phyloP scores from a whole-genome alignment of 2,797 vertebrate species.

The Chloroceryle amazona region DNA sequence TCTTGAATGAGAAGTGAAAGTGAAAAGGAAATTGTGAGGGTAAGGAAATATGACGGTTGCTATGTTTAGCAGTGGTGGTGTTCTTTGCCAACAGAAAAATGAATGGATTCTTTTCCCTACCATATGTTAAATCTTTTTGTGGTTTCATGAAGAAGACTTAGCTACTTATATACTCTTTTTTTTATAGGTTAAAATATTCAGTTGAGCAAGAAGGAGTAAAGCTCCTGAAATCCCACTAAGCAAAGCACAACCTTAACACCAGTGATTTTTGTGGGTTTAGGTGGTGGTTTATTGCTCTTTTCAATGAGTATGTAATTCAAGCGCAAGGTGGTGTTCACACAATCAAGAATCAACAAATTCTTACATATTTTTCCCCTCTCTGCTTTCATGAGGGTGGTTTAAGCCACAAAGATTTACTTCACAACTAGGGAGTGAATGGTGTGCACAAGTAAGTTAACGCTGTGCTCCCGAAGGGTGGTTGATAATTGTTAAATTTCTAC shows the following conservation, averaged over 20 bases:
- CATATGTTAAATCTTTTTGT: neutral
- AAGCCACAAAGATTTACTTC: neutral
- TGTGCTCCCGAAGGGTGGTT: neutral
- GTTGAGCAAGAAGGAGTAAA: neutral
- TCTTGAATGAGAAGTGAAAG: slow-evolving; percentile 4
- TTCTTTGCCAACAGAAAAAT: neutral
- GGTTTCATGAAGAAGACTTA: neutral
- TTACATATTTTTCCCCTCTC: neutral
- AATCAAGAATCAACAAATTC: neutral
- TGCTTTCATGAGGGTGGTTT: neutral
- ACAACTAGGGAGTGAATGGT: neutral
- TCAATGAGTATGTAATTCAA: neutral
- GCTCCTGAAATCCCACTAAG: neutral
- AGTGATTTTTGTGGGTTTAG: neutral
- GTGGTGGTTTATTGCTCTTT: neutral
- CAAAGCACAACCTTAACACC: neutral
- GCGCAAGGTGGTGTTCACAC: neutral
- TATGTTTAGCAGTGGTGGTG: neutral
- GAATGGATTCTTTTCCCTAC: neutral
- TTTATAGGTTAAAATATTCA: neutral
- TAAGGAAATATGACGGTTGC: rapidly evolving
- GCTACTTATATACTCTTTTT: neutral
- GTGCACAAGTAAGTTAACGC: neutral
- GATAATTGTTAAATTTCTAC: neutral
- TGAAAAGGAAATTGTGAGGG: neutral